phyloP scores from a whole-genome alignment of 2,888 invertebrate genomes.

The Lasius platythorax region DNA sequence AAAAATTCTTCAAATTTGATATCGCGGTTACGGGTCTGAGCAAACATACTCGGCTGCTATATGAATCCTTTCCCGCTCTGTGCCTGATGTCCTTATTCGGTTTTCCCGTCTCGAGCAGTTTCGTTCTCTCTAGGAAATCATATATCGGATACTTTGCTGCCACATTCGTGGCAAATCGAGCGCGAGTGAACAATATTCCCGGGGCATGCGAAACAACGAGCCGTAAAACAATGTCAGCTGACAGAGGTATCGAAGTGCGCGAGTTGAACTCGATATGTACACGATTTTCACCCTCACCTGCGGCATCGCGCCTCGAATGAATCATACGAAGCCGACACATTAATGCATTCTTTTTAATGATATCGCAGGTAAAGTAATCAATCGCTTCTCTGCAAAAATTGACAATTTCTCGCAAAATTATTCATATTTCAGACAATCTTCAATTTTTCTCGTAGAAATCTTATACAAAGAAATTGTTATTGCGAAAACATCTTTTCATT shows the following conservation, averaged over 20 bases:
- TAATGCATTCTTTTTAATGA: background rate
- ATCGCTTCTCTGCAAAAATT: background rate
- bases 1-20: constrained; percentile 31
- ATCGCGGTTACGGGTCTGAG: constrained; percentile 9
- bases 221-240: constrained; percentile 60
- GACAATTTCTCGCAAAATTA: background rate
- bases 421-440: background rate
- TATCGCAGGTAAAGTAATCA: background rate
- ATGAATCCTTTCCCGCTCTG: constrained; percentile 17
- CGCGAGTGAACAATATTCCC: constrained; percentile 65
- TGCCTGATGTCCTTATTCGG: constrained; percentile 23
- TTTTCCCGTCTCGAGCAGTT: constrained; percentile 21
- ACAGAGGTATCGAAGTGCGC: constrained; percentile 19
- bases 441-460: background rate
- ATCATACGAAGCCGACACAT: background rate
- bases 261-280: background rate
- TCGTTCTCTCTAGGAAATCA: constrained; percentile 39
- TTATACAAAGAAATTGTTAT: background rate
- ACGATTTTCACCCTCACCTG: constrained; percentile 5
- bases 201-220: constrained; percentile 51
- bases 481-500: background rate
- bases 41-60: constrained; percentile 22
- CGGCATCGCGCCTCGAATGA: background rate
- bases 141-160: constrained; percentile 44
- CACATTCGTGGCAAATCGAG: constrained; percentile 63